phyloP scores from a whole-genome alignment of 2,113 vertebrate genomes.

The Triplophysa tibetana region DNA sequence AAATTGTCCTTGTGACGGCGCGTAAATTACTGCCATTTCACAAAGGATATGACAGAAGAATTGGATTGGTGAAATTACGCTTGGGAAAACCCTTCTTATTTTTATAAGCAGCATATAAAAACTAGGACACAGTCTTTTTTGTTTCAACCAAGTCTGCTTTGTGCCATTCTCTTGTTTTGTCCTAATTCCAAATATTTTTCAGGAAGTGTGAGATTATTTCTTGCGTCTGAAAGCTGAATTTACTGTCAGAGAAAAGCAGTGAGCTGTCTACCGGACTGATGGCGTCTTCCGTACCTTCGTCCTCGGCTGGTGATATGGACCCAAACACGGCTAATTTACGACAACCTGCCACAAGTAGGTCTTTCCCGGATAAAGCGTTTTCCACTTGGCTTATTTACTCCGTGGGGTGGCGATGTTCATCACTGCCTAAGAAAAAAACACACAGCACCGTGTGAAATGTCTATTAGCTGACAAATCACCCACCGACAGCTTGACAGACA shows the following conservation, averaged over 20 bases:
- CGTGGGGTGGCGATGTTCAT: constrained; percentile 38
- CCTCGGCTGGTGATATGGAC: constrained; percentile 85
- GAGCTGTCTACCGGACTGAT: constrained; percentile 66
- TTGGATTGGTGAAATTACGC: constrained; percentile 3
- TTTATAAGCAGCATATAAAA: background rate
- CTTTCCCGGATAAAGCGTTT: constrained; percentile 39
- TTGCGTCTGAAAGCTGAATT: constrained; percentile 17
- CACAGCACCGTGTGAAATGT: constrained; percentile 29
- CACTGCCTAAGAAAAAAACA: constrained; percentile 41
- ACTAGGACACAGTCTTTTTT: background rate
- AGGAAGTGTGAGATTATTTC: background rate
- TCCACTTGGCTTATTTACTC: constrained; percentile 32
- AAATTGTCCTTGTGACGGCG: constrained; percentile 46
- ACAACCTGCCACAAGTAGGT: constrained; percentile 93
- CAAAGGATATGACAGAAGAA: background rate
- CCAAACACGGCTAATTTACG: constrained; percentile 87
- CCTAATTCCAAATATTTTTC: constrained; percentile 53
- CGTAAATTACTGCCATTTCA: constrained; percentile 35
- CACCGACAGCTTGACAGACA: background rate
- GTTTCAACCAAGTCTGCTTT: background rate
- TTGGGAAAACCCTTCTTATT: background rate
- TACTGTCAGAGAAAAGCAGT: background rate
- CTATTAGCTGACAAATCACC: constrained; percentile 42
- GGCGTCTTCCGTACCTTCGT: constrained; percentile 89
- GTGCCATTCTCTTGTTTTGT: constrained; percentile 3